A percentile compares a stretch with the other conserved stretches of the same genome.
Evolutionary conservation across 2,113 vertebrate species (phyloP).

Genomic region (Malurus cyaneus): DNA sequence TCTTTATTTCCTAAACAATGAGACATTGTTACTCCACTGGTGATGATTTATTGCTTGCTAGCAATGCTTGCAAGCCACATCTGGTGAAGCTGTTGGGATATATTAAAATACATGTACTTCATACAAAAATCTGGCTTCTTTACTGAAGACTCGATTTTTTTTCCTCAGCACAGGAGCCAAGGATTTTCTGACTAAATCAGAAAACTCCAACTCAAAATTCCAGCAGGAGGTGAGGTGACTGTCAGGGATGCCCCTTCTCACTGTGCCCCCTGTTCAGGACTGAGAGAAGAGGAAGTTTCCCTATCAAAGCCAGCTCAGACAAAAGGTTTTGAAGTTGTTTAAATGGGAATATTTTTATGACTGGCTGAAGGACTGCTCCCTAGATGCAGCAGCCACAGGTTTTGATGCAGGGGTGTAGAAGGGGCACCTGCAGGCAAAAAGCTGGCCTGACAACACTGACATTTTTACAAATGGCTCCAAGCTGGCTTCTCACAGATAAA

Average conservation of each 20-base stretch:
- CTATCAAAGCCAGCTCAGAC: not conserved
- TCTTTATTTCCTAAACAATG: not conserved
- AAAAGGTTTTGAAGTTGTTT: not conserved
- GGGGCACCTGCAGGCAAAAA: not conserved
- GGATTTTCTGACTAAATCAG: not conserved
- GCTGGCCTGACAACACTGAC: not conserved
- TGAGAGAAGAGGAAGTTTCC: accelerated
- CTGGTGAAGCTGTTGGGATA: not conserved
- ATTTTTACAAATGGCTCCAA: constrained; percentile 45
- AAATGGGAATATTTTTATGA: not conserved
- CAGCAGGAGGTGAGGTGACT: not conserved
- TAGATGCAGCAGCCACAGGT: not conserved
- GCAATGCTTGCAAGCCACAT: not conserved
- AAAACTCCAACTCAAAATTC: not conserved
- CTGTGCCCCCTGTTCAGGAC: too few relatives aligned
- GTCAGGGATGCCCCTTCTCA: not conserved
- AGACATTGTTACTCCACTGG: not conserved
- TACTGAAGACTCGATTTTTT: not conserved
- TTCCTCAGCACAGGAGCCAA: not conserved
- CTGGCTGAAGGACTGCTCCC: not conserved
- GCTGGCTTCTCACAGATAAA: not conserved
- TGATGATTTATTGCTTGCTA: not conserved
- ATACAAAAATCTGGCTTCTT: not conserved
- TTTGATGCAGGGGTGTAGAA: not conserved
- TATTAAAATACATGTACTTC: not conserved